Evolutionary conservation across 1,140 invertebrate species (phyloP).

Genomic region (Holotrichia oblita): DNA sequence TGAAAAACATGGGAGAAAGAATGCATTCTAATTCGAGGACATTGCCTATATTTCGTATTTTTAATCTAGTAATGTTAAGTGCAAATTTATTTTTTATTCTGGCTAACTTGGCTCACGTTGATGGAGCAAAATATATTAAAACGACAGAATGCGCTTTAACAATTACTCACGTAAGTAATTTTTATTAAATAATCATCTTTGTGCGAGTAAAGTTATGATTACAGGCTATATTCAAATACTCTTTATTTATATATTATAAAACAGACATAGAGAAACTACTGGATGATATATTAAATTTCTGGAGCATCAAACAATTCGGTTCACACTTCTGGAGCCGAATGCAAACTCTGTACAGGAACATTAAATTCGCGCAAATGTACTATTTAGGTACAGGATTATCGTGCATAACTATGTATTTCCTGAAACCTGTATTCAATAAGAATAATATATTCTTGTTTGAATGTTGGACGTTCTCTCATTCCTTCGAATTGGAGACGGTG

Average conservation of each 20-base stretch:
- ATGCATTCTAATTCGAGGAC: neutral
- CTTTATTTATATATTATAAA: conserved; percentile 2
- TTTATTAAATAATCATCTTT: neutral
- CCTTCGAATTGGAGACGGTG: neutral
- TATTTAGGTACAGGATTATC: neutral
- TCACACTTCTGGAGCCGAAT: neutral
- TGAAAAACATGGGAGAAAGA: neutral
- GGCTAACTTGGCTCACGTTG: neutral
- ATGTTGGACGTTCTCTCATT: neutral
- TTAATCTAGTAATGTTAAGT: neutral
- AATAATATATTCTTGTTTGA: neutral
- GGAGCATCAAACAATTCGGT: neutral
- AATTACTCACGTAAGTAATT: neutral
- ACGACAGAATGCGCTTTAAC: neutral
- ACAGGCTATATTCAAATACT: neutral
- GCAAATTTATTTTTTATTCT: neutral
- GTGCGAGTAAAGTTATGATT: neutral
- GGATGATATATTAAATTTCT: neutral
- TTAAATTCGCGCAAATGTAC: neutral
- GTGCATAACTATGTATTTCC: neutral
- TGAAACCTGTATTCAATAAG: neutral
- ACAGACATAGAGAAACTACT: neutral
- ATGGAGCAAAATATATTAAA: neutral
- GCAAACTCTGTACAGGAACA: neutral
- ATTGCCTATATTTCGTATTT: neutral